These are phyloP conservation scores for Tipula confusa DNA, from an alignment of 2,888 invertebrate species.

Conservation along the genomic window DNA sequence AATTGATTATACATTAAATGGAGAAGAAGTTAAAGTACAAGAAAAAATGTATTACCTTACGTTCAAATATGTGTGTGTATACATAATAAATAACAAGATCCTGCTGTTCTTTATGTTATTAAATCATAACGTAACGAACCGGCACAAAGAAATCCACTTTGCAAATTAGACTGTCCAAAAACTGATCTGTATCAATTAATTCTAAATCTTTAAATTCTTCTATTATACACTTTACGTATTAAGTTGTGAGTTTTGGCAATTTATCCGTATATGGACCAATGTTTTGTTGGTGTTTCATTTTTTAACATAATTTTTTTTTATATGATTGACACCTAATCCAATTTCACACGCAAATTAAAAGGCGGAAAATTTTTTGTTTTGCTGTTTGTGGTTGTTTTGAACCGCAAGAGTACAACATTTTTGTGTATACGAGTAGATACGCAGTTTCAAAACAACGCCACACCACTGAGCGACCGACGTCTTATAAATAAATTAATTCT, in stretches of 20 bases:
- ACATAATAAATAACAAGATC: neutral
- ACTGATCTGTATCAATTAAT: constrained; percentile 20
- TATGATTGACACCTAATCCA: constrained; percentile 25
- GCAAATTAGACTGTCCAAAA: neutral
- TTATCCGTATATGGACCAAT: neutral
- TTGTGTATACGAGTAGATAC: too few species aligned
- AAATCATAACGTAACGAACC: neutral
- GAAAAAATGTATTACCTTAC: neutral
- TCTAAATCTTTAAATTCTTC: neutral
- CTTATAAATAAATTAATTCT: neutral
- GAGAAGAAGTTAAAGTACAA: neutral
- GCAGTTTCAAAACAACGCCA: neutral
- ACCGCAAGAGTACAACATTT: neutral
- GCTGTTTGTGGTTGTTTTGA: neutral
- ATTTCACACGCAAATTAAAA: neutral
- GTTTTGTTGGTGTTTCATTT: neutral
- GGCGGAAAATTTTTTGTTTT: neutral
- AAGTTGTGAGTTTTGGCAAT: neutral
- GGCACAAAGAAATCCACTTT: neutral
- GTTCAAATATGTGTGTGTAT: too few species aligned
- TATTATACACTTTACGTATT: neutral
- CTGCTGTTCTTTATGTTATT: neutral
- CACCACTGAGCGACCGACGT: constrained; percentile 3
- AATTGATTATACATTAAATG: constrained; percentile 3
- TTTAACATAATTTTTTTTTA: neutral